Percentiles rank a stretch among this genome's conserved stretches.
Conservation (phyloP, 2,888 invertebrate species). For the Orthosia cruda region DNA sequence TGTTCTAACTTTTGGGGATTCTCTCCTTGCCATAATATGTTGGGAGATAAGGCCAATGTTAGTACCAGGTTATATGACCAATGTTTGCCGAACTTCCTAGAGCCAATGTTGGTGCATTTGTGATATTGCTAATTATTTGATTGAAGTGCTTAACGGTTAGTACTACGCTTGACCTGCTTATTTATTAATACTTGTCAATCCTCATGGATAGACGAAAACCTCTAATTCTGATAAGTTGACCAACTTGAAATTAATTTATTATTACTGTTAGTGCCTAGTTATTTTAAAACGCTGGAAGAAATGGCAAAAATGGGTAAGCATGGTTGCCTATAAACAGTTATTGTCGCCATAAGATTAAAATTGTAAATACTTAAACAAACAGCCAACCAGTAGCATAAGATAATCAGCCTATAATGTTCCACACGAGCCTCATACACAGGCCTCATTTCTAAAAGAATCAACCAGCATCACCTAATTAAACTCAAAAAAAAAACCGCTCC, state of each 20-base stretch:
- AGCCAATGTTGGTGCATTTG: slow-evolving; percentile 18
- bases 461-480: slow-evolving; percentile 1
- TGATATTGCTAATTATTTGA: background rate
- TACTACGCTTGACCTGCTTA: background rate
- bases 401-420: too few species aligned
- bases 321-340: too few species aligned
- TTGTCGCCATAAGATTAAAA: too few species aligned
- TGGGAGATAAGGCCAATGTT: slow-evolving; percentile 16
- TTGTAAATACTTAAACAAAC: too few species aligned
- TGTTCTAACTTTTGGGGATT: slow-evolving; percentile 55
- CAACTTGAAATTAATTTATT: background rate
- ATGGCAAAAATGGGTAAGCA: too few species aligned
- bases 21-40: slow-evolving; percentile 34
- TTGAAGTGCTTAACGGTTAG: slow-evolving; percentile 7
- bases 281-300: too few species aligned
- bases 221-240: background rate
- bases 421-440: too few species aligned
- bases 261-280: background rate
- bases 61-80: slow-evolving; percentile 6
- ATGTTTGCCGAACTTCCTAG: slow-evolving; percentile 2
- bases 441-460: too few species aligned
- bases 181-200: background rate
- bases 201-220: background rate
- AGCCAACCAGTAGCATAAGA: too few species aligned
- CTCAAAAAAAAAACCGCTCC: background rate